Conservation (phyloP, 2,113 vertebrate species). For the Herpetotheres cachinnans region DNA sequence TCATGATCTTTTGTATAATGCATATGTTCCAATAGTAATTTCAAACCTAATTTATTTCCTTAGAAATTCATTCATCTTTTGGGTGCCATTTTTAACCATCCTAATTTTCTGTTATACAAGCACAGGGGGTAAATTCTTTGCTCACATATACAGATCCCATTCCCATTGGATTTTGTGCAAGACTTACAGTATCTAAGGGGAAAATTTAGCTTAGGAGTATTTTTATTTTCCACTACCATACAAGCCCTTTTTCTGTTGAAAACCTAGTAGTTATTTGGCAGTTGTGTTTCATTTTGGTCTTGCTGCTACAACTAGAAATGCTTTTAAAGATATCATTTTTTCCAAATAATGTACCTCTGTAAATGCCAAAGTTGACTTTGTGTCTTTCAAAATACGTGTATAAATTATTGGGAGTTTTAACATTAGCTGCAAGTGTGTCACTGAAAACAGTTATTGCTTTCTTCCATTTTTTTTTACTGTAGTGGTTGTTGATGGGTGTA, state of each 20-base stretch:
- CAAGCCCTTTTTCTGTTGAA: background rate
- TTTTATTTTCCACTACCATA: background rate
- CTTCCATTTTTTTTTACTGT: background rate
- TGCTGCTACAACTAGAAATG: conserved; percentile 46
- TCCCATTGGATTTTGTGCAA: background rate
- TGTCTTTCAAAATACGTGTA: conserved; percentile 24
- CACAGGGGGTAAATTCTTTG: conserved; percentile 25
- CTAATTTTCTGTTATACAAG: conserved; percentile 59
- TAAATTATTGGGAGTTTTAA: conserved; percentile 5
- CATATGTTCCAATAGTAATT: conserved; percentile 66
- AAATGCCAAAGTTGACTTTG: conserved; percentile 17
- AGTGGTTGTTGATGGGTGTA: background rate
- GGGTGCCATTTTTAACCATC: conserved; percentile 47
- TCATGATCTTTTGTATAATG: conserved; percentile 67
- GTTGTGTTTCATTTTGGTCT: conserved; percentile 10
- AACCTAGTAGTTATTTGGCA: conserved; percentile 18
- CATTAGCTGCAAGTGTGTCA: background rate
- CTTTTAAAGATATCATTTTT: conserved; percentile 33
- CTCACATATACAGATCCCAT: background rate
- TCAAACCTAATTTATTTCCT: conserved; percentile 67
- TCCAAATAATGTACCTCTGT: conserved; percentile 14
- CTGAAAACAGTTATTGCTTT: background rate
- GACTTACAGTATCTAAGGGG: background rate
- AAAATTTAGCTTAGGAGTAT: conserved; percentile 8
- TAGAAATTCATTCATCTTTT: conserved; percentile 61